A percentile compares a stretch with the other conserved stretches of the same genome.
Conservation (phyloP, 1,140 invertebrate genomes). For the Spodoptera litura region DNA sequence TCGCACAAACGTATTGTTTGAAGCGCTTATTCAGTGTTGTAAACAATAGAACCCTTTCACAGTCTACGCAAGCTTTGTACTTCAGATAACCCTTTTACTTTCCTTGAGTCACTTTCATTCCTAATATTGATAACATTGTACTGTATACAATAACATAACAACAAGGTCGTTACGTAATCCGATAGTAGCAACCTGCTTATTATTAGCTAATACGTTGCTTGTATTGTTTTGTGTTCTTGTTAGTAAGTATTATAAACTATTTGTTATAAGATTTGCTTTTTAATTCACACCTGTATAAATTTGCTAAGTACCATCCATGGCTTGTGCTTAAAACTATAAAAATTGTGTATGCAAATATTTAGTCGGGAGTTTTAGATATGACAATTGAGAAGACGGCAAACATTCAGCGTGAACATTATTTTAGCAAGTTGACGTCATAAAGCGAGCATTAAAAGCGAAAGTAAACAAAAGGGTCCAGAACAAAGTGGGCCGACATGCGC, state of each 20-base stretch:
- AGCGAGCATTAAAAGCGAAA: constrained; percentile 65
- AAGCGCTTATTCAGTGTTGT: constrained; percentile 50
- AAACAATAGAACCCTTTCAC: constrained; percentile 60
- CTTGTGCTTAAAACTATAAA: constrained; percentile 13
- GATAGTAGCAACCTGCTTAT: background rate
- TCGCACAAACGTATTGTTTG: constrained; percentile 64
- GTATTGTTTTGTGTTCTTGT: background rate
- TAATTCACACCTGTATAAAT: background rate
- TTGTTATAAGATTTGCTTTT: too few species aligned
- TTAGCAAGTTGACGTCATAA: constrained; percentile 46
- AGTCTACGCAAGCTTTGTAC: constrained; percentile 50
- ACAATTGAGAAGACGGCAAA: constrained; percentile 1
- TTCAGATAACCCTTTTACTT: constrained; percentile 56
- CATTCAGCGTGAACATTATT: constrained; percentile 18
- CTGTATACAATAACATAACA: background rate
- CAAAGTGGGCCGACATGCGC: constrained; percentile 72
- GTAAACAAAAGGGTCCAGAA: constrained; percentile 61
- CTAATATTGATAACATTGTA: constrained; percentile 2
- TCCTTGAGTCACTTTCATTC: constrained; percentile 12
- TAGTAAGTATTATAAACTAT: too few species aligned
- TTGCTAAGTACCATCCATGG: background rate
- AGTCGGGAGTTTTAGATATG: background rate
- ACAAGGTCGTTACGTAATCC: background rate
- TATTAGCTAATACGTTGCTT: background rate
- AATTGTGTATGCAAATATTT: background rate